phyloP scores from a whole-genome alignment of 53 echinoderm and acorn worm genomes.

The Holothuria scabra region DNA sequence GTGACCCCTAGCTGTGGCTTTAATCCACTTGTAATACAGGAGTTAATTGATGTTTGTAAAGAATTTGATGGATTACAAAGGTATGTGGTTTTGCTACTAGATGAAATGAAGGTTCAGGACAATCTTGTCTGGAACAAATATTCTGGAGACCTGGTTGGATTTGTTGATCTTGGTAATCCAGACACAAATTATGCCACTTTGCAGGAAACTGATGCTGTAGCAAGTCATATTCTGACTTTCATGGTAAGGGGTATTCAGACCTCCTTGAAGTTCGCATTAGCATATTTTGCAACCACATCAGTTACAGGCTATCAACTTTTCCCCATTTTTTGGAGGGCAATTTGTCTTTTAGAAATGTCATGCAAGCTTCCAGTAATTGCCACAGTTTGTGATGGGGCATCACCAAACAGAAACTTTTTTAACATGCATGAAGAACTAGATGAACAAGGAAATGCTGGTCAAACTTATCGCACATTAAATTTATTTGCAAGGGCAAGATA shows the following conservation, averaged over 20 bases:
- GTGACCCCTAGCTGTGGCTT: slow-evolving; percentile 14
- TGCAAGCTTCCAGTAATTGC: slow-evolving; percentile 3
- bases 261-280: not conserved
- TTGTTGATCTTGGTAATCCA: slow-evolving; percentile 16
- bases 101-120: slow-evolving; percentile 24
- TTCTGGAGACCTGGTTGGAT: slow-evolving; percentile 22
- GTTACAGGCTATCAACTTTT: slow-evolving; percentile 12
- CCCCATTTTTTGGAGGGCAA: not conserved
- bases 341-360: not conserved
- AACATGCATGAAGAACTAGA: slow-evolving; percentile 3
- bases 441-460: too few species aligned
- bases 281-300: slow-evolving; percentile 37
- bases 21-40: too few species aligned
- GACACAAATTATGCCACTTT: not conserved
- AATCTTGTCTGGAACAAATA: slow-evolving; percentile 16
- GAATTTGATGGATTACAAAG: not conserved
- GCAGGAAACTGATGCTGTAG: not conserved
- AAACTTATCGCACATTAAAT: too few species aligned
- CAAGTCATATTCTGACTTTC: slow-evolving; percentile 23
- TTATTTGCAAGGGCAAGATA: too few species aligned
- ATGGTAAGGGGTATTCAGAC: slow-evolving; percentile 31
- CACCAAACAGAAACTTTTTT: slow-evolving; percentile 15
- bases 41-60: not conserved
- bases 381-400: not conserved
- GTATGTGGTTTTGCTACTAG: not conserved